phyloP scores from a whole-genome alignment of 1,140 invertebrate species.

The Heliconius congener region DNA sequence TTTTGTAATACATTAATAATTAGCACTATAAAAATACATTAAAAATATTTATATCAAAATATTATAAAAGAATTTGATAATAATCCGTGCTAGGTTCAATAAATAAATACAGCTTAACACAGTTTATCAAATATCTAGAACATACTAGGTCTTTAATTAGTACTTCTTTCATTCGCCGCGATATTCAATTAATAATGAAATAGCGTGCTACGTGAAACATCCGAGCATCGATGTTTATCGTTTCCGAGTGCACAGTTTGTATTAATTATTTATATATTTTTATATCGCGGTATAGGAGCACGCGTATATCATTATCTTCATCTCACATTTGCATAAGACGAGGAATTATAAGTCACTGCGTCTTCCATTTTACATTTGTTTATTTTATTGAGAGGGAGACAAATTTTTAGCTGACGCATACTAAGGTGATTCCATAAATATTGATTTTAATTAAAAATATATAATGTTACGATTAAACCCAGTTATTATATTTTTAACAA shows the following conservation, averaged over 20 bases:
- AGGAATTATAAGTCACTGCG: not conserved
- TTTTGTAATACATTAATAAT: no score
- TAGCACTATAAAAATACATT: not conserved
- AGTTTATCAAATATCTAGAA: constrained; percentile 40
- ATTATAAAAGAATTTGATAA: not conserved
- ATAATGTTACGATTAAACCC: no score
- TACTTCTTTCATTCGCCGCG: constrained; percentile 48
- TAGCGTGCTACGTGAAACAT: constrained; percentile 29
- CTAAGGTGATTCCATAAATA: no score
- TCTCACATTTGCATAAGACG: not conserved
- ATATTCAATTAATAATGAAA: constrained; percentile 52
- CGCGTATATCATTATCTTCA: not conserved
- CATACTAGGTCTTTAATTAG: constrained; percentile 55
- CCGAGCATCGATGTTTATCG: constrained; percentile 19
- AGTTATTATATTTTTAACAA: no score
- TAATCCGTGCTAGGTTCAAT: constrained; percentile 10
- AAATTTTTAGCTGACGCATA: no score
- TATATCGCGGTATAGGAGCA: not conserved
- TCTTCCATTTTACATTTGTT: not conserved
- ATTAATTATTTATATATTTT: constrained; percentile 4
- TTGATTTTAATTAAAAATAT: no score
- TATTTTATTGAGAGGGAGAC: not conserved
- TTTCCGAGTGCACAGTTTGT: constrained; percentile 22
- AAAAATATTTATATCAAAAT: not conserved
- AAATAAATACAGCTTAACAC: constrained; percentile 15